phyloP scores from a whole-genome alignment of 2,113 vertebrate species.

The Thomomys bottae region DNA sequence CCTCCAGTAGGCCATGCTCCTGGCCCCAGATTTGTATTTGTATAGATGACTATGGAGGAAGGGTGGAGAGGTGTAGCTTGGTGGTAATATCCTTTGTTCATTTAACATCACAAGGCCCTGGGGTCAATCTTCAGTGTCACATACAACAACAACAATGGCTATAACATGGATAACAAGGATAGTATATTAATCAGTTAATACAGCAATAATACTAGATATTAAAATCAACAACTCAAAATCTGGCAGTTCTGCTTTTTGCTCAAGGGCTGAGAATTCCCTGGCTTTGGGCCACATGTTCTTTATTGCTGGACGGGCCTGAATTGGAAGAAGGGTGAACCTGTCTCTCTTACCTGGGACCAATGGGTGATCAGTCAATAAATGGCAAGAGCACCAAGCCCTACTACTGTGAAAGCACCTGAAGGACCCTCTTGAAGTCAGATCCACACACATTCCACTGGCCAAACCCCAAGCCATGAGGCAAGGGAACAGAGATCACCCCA shows the following conservation, averaged over 20 bases:
- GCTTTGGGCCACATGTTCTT: neutral
- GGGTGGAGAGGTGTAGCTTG: too few species aligned
- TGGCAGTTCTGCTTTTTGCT: neutral
- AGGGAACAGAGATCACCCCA: neutral
- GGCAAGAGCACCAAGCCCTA: neutral
- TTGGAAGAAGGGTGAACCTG: neutral
- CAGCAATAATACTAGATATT: neutral
- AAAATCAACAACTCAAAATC: neutral
- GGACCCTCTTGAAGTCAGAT: neutral
- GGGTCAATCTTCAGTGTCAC: neutral
- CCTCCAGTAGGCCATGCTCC: too few species aligned
- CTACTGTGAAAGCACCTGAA: neutral
- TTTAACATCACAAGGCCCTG: neutral
- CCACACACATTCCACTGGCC: neutral
- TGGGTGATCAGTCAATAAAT: neutral
- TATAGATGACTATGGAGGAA: neutral
- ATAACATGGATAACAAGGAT: neutral
- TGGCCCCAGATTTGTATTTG: constrained; percentile 34
- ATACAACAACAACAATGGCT: neutral
- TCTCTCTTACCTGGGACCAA: neutral
- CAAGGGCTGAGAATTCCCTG: neutral
- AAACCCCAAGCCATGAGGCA: neutral
- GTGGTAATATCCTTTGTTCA: too few species aligned
- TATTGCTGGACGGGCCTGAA: neutral
- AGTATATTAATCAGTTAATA: neutral